These are phyloP conservation scores for Henicopernis longicauda DNA, from an alignment of 2,113 vertebrate species.

Conservation along the genomic window DNA sequence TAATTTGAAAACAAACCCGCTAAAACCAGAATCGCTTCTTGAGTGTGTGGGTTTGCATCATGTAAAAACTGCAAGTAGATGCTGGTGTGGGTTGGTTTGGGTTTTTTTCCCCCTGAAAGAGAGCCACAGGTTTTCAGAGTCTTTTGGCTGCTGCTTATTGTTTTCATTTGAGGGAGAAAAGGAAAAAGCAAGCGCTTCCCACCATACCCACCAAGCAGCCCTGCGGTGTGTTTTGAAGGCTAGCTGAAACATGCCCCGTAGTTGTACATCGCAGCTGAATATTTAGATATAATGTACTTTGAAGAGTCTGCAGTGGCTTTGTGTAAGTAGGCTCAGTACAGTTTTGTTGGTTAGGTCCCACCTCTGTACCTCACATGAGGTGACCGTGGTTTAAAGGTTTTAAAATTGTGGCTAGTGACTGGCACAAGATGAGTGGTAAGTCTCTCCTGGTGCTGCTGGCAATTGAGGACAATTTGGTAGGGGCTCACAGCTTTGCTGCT, in stretches of 20 bases:
- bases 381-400: background rate
- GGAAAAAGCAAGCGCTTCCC: background rate
- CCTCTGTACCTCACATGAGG: background rate
- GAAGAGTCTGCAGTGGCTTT: background rate
- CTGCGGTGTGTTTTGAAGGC: background rate
- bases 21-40: background rate
- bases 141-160: background rate
- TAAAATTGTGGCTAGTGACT: background rate
- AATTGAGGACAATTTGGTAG: background rate
- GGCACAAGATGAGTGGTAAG: background rate
- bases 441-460: background rate
- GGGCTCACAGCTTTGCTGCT: background rate
- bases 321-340: background rate
- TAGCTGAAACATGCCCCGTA: background rate
- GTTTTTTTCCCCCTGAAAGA: background rate
- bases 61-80: background rate
- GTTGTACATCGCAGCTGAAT: background rate
- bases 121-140: background rate
- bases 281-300: background rate
- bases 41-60: background rate
- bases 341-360: background rate
- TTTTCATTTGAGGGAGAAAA: background rate
- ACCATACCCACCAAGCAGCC: fast-evolving
- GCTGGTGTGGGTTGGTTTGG: background rate
- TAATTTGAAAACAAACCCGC: background rate